These are phyloP conservation scores for Sebastes steindachneri DNA, from an alignment of 2,797 vertebrate genomes.

Conservation along the genomic window DNA sequence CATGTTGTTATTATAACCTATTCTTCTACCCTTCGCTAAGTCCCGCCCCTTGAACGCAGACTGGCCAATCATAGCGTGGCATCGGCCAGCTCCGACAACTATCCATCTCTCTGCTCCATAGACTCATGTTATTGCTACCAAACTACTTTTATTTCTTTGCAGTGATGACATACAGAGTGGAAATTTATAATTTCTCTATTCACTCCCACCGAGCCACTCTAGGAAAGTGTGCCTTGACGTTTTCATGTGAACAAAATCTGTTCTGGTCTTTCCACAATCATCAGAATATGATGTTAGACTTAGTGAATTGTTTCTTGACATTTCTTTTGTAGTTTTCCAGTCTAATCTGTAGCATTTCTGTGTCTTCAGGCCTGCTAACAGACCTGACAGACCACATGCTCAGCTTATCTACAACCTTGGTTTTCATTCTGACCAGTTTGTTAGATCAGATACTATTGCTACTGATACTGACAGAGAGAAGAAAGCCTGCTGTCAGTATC, in stretches of 20 bases:
- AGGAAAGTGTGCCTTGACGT: background rate
- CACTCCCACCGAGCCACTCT: background rate
- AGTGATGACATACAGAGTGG: background rate
- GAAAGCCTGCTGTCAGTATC: no score
- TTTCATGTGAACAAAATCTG: background rate
- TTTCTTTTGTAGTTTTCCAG: background rate
- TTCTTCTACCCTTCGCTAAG: background rate
- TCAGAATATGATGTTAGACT: background rate
- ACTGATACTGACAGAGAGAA: background rate
- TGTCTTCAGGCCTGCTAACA: background rate
- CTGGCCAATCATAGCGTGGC: no score
- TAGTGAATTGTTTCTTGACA: background rate
- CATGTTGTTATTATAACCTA: background rate
- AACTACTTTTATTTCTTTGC: background rate
- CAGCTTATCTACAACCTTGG: background rate
- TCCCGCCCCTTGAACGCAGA: no score
- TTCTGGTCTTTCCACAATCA: background rate
- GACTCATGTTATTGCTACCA: no score
- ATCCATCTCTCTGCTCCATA: no score
- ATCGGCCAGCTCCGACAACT: rapidly evolving
- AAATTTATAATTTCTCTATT: conserved; percentile 1
- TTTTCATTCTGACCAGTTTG: background rate
- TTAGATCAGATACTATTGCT: background rate
- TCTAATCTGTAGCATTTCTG: background rate
- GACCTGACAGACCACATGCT: background rate